Evolutionary conservation across 1,140 invertebrate genomes (phyloP), one percentile per base, ranked within the genome.

Genomic region (Centruroides vittatus): DNA sequence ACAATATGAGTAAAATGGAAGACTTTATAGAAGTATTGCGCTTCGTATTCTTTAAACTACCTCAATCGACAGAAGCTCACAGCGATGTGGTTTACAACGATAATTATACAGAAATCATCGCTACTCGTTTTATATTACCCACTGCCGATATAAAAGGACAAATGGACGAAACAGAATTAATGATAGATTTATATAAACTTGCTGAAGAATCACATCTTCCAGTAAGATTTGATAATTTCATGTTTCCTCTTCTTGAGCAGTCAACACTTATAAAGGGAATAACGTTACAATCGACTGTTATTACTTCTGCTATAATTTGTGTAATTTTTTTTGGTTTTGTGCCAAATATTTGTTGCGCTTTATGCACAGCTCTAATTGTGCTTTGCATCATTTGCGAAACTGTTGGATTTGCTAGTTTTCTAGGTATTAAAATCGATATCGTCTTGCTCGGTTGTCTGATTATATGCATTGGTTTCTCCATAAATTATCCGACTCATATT

Each of bases 391-490:
- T 96, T 73, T 74, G 87, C 6, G 93, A 93, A n/a, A 91, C 97
- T 0, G 86, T 93, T 4, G 93, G 93, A 1, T 96, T 95, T 75
- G 93, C 98, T 88, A 84, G 90, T 0, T 76, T 94, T 3, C 97
- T 93, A 92, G 83, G 85, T 65, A 89, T 97, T 0, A 93, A 91
- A 70, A 76, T 98, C 47, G 93, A 96, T 72, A 92, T 92, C 6
- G 94, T 98, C 67, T 96, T 93, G 0, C 98, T 97, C 93, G 96
- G 97, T 48, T 96, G 97, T 69, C 78, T 98, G 3, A 96, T 98
- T 56, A 96, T 98, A 91, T 95, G 92, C 70, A 94, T 97, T 50
- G 94, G 94, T 52, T 97, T 97, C 75, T 94, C 90, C 93, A 23
- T 23, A 23, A 23, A 23, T 23, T 23, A 23, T 2, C 23, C 23